These are phyloP conservation scores for Coryphaenoides rupestris DNA, from an alignment of 2,113 vertebrate species.

Conservation along the genomic window DNA sequence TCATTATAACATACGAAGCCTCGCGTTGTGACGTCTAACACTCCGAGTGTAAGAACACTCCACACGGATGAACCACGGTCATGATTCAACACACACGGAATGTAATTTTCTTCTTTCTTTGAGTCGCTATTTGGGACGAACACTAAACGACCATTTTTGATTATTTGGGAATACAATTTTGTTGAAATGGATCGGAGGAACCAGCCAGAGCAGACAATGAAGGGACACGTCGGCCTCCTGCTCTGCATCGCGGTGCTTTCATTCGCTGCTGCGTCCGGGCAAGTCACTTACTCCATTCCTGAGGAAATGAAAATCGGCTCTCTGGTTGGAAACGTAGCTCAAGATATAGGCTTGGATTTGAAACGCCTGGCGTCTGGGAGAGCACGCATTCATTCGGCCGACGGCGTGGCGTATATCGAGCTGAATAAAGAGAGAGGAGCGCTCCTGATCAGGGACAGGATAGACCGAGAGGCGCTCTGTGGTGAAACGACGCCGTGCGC, in stretches of 20 bases:
- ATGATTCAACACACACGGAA: too few species aligned
- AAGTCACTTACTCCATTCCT: conserved; percentile 71
- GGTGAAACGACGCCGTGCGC: conserved; percentile 59
- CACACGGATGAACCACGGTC: too few species aligned
- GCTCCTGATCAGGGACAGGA: conserved; percentile 52
- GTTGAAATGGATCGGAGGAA: neutral
- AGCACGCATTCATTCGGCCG: conserved; percentile 66
- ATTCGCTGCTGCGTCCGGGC: conserved; percentile 20
- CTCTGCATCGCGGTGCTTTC: conserved; percentile 31
- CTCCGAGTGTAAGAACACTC: too few species aligned
- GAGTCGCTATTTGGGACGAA: too few species aligned
- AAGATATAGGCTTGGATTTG: conserved; percentile 66
- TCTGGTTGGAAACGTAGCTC: conserved; percentile 64
- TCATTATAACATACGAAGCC: too few species aligned
- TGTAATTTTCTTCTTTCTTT: too few species aligned
- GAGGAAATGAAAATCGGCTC: conserved; percentile 74
- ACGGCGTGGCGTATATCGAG: conserved; percentile 63
- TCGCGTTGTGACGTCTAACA: too few species aligned
- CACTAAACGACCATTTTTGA: too few species aligned
- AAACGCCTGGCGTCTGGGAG: conserved; percentile 53
- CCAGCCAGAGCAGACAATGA: conserved; percentile 19
- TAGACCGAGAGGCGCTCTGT: conserved; percentile 74
- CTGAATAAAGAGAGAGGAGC: conserved; percentile 58
- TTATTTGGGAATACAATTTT: too few species aligned
- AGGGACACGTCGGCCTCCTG: conserved; percentile 40